These are phyloP conservation scores for Bagarius yarrelli DNA, from an alignment of 2,113 vertebrate species.

Conservation along the genomic window DNA sequence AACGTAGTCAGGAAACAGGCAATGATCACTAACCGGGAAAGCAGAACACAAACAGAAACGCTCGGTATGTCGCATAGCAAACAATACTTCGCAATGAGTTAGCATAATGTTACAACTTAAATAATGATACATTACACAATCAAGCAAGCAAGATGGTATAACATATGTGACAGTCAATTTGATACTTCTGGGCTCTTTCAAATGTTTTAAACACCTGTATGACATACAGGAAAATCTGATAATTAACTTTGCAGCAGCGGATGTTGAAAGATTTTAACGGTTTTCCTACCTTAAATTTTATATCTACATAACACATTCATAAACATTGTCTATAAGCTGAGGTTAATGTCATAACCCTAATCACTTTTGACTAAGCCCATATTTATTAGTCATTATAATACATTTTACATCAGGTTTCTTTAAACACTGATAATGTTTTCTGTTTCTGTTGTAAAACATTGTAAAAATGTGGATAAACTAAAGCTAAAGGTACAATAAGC, in stretches of 20 bases:
- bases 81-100: too few species aligned
- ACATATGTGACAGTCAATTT: background rate
- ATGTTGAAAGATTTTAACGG: conserved; percentile 57
- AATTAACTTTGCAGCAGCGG: conserved; percentile 24
- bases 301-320: background rate
- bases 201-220: background rate
- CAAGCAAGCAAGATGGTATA: background rate
- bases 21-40: too few species aligned
- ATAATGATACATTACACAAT: background rate
- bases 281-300: too few species aligned
- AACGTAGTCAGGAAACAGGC: too few species aligned
- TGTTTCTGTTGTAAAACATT: too few species aligned
- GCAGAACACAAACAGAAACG: too few species aligned
- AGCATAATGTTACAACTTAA: too few species aligned
- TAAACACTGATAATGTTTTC: too few species aligned
- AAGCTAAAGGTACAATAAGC: too few species aligned
- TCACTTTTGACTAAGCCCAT: background rate
- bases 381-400: background rate
- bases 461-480: too few species aligned
- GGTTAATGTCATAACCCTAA: background rate
- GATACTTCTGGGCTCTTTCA: conserved; percentile 8
- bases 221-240: background rate
- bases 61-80: too few species aligned
- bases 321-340: background rate
- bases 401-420: too few species aligned